These are phyloP conservation scores for Dryobotodes eremita DNA, from an alignment of 2,888 invertebrate species.

Conservation along the genomic window DNA sequence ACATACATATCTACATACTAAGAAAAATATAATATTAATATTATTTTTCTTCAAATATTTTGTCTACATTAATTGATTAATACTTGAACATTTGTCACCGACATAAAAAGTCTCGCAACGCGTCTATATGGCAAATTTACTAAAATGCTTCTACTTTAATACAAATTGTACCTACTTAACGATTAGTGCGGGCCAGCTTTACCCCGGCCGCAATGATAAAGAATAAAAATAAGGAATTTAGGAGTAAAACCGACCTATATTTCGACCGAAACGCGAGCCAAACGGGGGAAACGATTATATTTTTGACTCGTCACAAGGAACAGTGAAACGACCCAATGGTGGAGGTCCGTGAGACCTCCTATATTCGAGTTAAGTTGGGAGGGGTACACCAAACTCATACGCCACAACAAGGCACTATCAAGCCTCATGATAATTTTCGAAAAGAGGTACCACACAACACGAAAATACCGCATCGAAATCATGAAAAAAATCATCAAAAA, in stretches of 20 bases:
- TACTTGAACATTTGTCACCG: slow-evolving; percentile 74
- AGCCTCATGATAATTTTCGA: slow-evolving; percentile 82
- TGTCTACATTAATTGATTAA: slow-evolving; percentile 79
- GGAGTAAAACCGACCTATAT: slow-evolving; percentile 56
- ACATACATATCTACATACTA: slow-evolving; percentile 79
- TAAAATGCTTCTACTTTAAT: slow-evolving; percentile 79
- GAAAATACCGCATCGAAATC: slow-evolving; percentile 85
- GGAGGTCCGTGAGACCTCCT: slow-evolving; percentile 50
- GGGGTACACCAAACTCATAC: slow-evolving; percentile 78
- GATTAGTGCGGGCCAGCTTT: slow-evolving; percentile 70
- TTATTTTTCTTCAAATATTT: slow-evolving; percentile 73
- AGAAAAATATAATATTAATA: slow-evolving; percentile 81
- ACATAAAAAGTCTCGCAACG: slow-evolving; percentile 72
- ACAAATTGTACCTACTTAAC: slow-evolving; percentile 86
- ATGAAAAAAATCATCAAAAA: slow-evolving; percentile 87
- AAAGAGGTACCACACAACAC: slow-evolving; percentile 85
- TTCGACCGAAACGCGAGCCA: slow-evolving; percentile 66
- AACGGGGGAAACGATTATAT: slow-evolving; percentile 53
- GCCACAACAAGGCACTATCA: slow-evolving; percentile 86
- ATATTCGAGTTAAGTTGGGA: slow-evolving; percentile 69
- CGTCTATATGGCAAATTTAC: slow-evolving; percentile 76
- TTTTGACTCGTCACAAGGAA: slow-evolving; percentile 60
- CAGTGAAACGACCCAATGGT: slow-evolving; percentile 54
- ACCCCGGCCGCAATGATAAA: slow-evolving; percentile 59
- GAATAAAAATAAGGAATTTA: slow-evolving; percentile 59